phyloP scores from a whole-genome alignment of 2,113 vertebrate species.

The Channa argus region DNA sequence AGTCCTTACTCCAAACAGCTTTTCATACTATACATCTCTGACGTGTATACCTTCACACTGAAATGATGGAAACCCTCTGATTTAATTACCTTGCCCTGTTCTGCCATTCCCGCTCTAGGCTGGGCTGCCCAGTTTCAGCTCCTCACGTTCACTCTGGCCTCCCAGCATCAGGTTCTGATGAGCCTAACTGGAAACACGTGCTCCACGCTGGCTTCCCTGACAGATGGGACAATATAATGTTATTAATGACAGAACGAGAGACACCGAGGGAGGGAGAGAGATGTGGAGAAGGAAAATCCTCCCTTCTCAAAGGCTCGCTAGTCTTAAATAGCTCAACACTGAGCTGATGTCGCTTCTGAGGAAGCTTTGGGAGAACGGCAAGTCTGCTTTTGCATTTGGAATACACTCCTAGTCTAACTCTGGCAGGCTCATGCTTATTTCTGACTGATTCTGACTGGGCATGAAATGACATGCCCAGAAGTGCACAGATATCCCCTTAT shows the following conservation, averaged over 20 bases:
- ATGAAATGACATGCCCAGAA: neutral
- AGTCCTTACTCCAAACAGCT: slow-evolving; percentile 21
- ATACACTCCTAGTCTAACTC: slow-evolving; percentile 60
- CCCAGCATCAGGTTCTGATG: slow-evolving; percentile 80
- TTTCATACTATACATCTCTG: slow-evolving; percentile 40
- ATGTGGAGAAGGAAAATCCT: slow-evolving; percentile 62
- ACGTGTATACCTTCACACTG: slow-evolving; percentile 42
- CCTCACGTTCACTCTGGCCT: slow-evolving; percentile 56
- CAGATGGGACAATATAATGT: slow-evolving; percentile 82
- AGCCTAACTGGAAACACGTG: slow-evolving; percentile 83
- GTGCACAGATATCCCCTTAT: neutral
- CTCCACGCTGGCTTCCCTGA: slow-evolving; percentile 73
- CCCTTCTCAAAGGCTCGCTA: slow-evolving; percentile 65
- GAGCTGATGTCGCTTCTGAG: slow-evolving; percentile 69
- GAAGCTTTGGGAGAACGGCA: slow-evolving; percentile 71
- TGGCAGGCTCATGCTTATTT: slow-evolving; percentile 46
- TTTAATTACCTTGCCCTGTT: slow-evolving; percentile 58
- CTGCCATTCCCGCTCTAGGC: slow-evolving; percentile 46
- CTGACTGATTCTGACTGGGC: neutral
- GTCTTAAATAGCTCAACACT: slow-evolving; percentile 75
- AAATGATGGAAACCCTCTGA: slow-evolving; percentile 39
- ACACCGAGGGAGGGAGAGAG: slow-evolving; percentile 27
- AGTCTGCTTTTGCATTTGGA: slow-evolving; percentile 73
- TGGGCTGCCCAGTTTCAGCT: slow-evolving; percentile 53
- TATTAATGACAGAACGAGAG: slow-evolving; percentile 81